Base-by-base conservation (phyloP, 2,888 invertebrate species). In the Amaurobius ferox region DNA sequence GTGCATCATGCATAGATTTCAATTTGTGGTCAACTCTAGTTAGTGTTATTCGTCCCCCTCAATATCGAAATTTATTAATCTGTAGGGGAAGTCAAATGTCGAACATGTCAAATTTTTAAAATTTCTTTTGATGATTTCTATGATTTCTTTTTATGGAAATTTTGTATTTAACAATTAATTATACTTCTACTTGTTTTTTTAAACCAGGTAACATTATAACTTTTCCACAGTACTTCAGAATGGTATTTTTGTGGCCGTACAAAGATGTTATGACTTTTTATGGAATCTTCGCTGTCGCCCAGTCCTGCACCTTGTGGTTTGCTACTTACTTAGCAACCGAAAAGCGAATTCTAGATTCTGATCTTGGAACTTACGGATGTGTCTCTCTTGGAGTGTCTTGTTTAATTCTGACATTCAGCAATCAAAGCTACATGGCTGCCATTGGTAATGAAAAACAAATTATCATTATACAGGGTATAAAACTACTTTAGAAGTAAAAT, bases 291-390 rank as follows among this genome's bases (percentile, higher is more conserved):
- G 30, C 72, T 0, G 19, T 26, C 9, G 16, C 26, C 40, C 72
- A 79, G 44, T 61, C 48, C 0, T 7, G 44, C 19, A 55, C 35
- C 9, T 16, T 79, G 28, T 79, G 79, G 79, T 23, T 66, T 5
- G 26, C 66, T 1, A 67, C 66, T 9, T 72, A 48, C 28, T n/a
- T 40, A 28, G 44, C 79, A 19, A 29, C 40, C 6, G 62, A 71
- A 23, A 44, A 30, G n/a, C 32, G 71, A n/a, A 19, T 23, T 13
- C 67, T 79, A n/a, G 79, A 79, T 32, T 39, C 66, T 13, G 66
- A 79, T 32, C 48, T 72, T 35, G 79, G 79, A 3, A 72, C 64
- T 9, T 79, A 72, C 6, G 79, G 79, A 6, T 48, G 64, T n/a
- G 6, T 66, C 13, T 79, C 79, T 0, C 72, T 79, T 7, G 79